Conservation (phyloP, 2,113 vertebrate species). For the Mobula hypostoma region DNA sequence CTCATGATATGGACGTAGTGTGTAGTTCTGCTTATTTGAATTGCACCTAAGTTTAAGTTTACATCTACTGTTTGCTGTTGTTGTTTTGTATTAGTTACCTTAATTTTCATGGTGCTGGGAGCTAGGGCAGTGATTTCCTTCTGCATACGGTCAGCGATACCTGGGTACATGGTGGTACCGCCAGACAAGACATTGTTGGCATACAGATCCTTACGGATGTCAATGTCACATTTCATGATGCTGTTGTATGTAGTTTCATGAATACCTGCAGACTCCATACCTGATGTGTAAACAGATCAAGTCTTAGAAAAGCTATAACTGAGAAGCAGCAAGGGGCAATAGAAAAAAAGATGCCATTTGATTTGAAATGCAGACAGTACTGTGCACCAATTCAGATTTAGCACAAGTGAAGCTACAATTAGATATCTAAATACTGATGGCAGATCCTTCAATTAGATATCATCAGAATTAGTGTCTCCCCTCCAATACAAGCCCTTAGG, state of each 20-base stretch:
- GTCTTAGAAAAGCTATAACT: neutral
- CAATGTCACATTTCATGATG: constrained; percentile 94
- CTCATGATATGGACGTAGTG: neutral
- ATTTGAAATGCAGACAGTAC: neutral
- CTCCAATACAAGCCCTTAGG: neutral
- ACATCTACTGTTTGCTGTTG: neutral
- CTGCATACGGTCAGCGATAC: constrained; percentile 88
- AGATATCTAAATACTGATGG: neutral
- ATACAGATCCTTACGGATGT: constrained; percentile 89
- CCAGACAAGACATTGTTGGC: constrained; percentile 87
- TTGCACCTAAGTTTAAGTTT: neutral
- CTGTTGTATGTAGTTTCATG: constrained; percentile 92
- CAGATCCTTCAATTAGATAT: neutral
- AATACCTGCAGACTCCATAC: constrained; percentile 89
- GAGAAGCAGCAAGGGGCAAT: neutral
- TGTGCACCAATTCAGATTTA: neutral
- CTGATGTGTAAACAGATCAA: constrained; percentile 48
- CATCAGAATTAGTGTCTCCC: neutral
- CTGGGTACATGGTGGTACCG: constrained; percentile 89
- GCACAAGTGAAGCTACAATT: neutral
- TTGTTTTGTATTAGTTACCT: constrained; percentile 55
- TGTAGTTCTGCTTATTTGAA: neutral
- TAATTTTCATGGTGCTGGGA: constrained; percentile 92
- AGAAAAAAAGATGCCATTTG: neutral
- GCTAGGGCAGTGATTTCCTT: constrained; percentile 88